Conservation (phyloP, 2,113 vertebrate genomes). For the Heptranchias perlo region DNA sequence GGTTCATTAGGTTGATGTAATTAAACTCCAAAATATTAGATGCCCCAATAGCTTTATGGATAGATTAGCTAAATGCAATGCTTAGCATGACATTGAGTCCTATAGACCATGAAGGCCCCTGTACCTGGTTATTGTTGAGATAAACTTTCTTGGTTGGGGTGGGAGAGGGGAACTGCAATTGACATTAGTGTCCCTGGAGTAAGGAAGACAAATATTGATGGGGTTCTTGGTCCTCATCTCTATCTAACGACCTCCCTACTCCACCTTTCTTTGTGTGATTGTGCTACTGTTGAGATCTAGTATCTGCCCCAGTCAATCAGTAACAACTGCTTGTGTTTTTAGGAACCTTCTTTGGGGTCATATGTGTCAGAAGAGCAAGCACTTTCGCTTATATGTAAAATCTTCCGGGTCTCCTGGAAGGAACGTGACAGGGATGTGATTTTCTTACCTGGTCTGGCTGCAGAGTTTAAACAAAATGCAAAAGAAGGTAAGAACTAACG, state of each 20-base stretch:
- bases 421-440: conserved; percentile 93
- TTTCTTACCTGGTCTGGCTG: conserved; percentile 83
- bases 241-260: not conserved
- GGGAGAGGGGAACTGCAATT: not conserved
- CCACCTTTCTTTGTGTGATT: not conserved
- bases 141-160: not conserved
- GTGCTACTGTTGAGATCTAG: not conserved
- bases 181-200: not conserved
- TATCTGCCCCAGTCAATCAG: not conserved
- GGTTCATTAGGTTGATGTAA: not conserved
- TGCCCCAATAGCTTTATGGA: not conserved
- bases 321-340: not conserved
- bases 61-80: not conserved
- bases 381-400: conserved; percentile 95
- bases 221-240: not conserved
- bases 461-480: conserved; percentile 85
- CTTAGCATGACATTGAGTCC: not conserved
- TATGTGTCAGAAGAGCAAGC: conserved; percentile 95
- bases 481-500: conserved; percentile 73
- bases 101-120: not conserved
- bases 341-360: conserved; percentile 79
- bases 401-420: conserved; percentile 97
- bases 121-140: not conserved
- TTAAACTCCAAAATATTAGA: not conserved
- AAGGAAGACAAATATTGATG: not conserved